These are phyloP conservation scores for Peucedramus taeniatus DNA, from an alignment of 2,113 vertebrate species.

Conservation along the genomic window DNA sequence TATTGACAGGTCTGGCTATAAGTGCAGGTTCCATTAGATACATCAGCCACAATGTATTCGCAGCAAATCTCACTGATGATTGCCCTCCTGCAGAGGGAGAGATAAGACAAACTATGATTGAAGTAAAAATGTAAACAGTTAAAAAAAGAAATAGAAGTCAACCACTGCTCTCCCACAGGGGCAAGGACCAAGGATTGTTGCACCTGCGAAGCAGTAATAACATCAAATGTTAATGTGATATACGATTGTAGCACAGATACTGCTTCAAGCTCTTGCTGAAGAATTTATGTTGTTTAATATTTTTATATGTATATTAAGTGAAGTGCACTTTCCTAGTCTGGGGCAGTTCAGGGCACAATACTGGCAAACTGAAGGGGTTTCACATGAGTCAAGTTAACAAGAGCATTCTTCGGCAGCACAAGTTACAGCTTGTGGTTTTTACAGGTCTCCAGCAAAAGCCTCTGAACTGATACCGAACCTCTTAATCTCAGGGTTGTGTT, in stretches of 20 bases:
- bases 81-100: constrained; percentile 71
- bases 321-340: constrained; percentile 54
- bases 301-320: constrained; percentile 67
- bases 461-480: background rate
- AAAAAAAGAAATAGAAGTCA: constrained; percentile 69
- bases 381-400: background rate
- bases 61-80: constrained; percentile 69
- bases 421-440: background rate
- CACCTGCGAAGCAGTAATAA: constrained; percentile 56
- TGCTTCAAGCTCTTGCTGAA: constrained; percentile 38
- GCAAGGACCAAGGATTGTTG: constrained; percentile 61
- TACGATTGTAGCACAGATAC: constrained; percentile 42
- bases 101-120: constrained; percentile 76
- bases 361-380: constrained; percentile 48
- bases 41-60: constrained; percentile 69
- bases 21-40: constrained; percentile 74
- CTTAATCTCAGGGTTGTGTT: background rate
- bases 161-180: constrained; percentile 62
- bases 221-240: constrained; percentile 62
- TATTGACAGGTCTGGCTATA: constrained; percentile 73
- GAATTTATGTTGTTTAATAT: constrained; percentile 63
- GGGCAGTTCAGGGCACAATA: constrained; percentile 47
- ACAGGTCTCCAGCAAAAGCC: background rate
- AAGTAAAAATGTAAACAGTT: constrained; percentile 74
- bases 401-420: background rate